Base-by-base conservation (phyloP, 1,140 invertebrate species). In the Zophobas atratus region DNA sequence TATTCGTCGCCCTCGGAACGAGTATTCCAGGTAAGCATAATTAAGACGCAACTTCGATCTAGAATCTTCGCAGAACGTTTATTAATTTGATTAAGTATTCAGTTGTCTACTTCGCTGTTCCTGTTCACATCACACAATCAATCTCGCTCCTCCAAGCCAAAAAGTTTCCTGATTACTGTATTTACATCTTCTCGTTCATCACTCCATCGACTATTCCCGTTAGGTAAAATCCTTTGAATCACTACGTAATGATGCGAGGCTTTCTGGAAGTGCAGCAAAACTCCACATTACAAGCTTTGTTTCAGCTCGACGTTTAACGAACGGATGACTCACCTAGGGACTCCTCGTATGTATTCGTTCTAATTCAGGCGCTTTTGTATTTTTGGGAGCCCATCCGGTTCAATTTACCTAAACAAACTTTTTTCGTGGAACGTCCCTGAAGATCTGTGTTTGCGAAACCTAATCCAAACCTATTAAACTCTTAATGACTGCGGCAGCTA, bases 1-100 rank as follows among this genome's bases (percentile, higher is more conserved):
- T 96, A 5, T 98, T 99, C 86, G 98, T 99, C 1, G 97, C 98
- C 41, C 90, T 99, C 8, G 97, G 97, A 78, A 99, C 97, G 73
- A 98, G 96, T 88, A 94, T 99, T 88, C 97, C 97, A 89, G 97
- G 97, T 98, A 89, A 89, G 88, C 60, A 43, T 1, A 43, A 4
- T n/a, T 51, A 2, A 4, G 49, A 20, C 4, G 4, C 2, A 51
- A 20, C 2, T 4, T 51, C 6, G n/a, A 51, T 20, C 20, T 20
- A 20, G 20, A 51, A 51, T 51, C 49, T 6, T 51, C 4, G n/a
- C 49, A 2, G 20, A 20, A 20, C n/a, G n/a, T 51, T 51, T 51
- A 51, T 51, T 51, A 51, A 51, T 51, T 51, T 51, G 49, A 51
- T 51, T 51, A 51, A 51, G n/a, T 20, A 3, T 4, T 46, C 43